A percentile compares a stretch with the other conserved stretches of the same genome.
phyloP scores from a whole-genome alignment of 2,888 invertebrate genomes.

The Nematopogon swammerdamellus region DNA sequence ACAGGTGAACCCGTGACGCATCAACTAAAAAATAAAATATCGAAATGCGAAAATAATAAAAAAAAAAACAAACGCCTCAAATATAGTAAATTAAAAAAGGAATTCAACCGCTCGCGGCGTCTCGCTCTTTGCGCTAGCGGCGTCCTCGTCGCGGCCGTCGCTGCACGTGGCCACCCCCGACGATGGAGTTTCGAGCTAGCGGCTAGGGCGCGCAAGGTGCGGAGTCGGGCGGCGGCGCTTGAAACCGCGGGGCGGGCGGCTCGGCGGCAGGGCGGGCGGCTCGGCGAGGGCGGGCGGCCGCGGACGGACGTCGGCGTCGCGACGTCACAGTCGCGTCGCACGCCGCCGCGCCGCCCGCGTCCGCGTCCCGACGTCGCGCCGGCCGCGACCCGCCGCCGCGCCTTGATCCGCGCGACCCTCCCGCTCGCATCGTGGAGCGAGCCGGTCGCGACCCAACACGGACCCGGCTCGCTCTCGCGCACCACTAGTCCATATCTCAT shows the following conservation, averaged over 20 bases:
- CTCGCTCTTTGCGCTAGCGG: conserved; percentile 32
- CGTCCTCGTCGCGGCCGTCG: too few relatives aligned
- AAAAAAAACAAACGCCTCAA: conserved; percentile 50
- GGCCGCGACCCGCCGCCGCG: too few relatives aligned
- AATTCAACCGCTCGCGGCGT: conserved; percentile 17
- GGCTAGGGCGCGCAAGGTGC: too few relatives aligned
- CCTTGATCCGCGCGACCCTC: too few relatives aligned
- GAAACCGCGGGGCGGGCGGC: conserved; percentile 28
- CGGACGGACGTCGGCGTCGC: too few relatives aligned
- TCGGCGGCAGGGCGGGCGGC: conserved; percentile 24
- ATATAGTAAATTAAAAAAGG: conserved; percentile 57
- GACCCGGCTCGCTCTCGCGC: too few relatives aligned
- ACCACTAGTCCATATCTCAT: too few relatives aligned
- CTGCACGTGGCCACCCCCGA: too few relatives aligned
- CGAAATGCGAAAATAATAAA: conserved; percentile 56
- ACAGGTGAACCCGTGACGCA: conserved; percentile 53
- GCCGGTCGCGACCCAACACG: too few relatives aligned
- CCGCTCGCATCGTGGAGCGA: too few relatives aligned
- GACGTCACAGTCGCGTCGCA: conserved; percentile 43
- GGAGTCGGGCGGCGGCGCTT: conserved; percentile 16
- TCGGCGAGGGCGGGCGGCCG: conserved; percentile 11
- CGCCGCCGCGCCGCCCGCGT: conserved; percentile 21
- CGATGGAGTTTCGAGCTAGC: too few relatives aligned
- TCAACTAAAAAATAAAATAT: conserved; percentile 59
- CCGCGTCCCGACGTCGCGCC: too few relatives aligned